phyloP scores from a whole-genome alignment of 2,888 invertebrate genomes.

The Synergus gifuensis region DNA sequence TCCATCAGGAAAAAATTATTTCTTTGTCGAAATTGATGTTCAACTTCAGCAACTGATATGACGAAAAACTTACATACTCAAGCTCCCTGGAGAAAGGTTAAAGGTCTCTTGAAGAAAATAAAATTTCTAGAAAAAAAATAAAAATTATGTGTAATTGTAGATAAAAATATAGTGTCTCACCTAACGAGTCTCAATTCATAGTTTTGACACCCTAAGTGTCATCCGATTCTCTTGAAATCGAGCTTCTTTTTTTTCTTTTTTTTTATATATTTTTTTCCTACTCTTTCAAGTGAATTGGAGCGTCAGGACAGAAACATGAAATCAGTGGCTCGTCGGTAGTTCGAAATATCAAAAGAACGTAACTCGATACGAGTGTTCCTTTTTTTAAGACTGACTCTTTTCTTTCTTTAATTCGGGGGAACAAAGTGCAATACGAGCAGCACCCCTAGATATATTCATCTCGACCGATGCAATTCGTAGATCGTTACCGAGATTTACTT shows the following conservation, averaged over 20 bases:
- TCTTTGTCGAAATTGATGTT: background rate
- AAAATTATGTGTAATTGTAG: constrained; percentile 41
- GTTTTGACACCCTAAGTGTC: constrained; percentile 50
- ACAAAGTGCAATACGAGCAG: constrained; percentile 51
- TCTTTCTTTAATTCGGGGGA: constrained; percentile 56
- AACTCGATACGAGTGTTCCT: constrained; percentile 55
- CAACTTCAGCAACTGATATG: background rate
- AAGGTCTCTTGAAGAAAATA: background rate
- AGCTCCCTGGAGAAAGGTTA: background rate
- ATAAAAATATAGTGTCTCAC: constrained; percentile 61
- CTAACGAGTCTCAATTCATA: constrained; percentile 69
- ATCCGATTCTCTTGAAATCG: constrained; percentile 20
- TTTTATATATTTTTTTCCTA: constrained; percentile 40
- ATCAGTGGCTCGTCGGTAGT: constrained; percentile 43
- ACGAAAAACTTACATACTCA: background rate
- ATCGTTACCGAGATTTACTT: constrained; percentile 40
- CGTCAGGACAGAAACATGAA: constrained; percentile 26
- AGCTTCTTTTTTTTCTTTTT: constrained; percentile 42
- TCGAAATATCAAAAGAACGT: constrained; percentile 46
- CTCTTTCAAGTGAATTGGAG: constrained; percentile 7
- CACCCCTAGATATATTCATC: constrained; percentile 53
- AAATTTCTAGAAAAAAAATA: constrained; percentile 14
- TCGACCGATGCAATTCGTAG: constrained; percentile 44
- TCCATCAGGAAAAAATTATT: background rate
- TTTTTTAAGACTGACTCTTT: constrained; percentile 48